Conservation (phyloP, 2,888 invertebrate species). For the Cryptus armator region DNA sequence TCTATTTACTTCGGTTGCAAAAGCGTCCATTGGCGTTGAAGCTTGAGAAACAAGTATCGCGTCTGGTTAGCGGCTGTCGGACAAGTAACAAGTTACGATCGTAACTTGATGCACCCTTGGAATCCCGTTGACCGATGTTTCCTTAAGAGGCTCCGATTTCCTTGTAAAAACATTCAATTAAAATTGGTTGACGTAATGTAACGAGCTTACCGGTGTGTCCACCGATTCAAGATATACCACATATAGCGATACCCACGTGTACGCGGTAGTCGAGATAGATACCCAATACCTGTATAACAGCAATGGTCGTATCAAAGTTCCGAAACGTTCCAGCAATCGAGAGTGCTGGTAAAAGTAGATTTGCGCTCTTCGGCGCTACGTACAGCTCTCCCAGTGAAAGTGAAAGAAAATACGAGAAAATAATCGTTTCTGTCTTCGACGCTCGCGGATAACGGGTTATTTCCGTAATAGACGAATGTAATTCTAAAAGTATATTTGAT, state of each 20-base stretch:
- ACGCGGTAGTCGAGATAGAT: background rate
- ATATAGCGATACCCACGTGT: background rate
- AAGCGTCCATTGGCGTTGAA: background rate
- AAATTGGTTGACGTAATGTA: slow-evolving; percentile 28
- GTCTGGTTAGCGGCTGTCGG: background rate
- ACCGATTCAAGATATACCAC: slow-evolving; percentile 38
- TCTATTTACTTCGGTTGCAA: background rate
- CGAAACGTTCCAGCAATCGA: slow-evolving; percentile 1
- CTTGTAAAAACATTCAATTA: slow-evolving; percentile 24
- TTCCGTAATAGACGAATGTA: slow-evolving; percentile 23
- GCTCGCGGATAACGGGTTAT: slow-evolving; percentile 27
- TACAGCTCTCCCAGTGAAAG: slow-evolving; percentile 53
- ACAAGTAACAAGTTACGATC: background rate
- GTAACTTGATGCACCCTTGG: slow-evolving; percentile 6
- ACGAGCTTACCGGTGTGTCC: background rate
- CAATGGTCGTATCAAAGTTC: slow-evolving; percentile 4
- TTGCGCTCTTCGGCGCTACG: slow-evolving; percentile 1
- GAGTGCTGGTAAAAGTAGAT: slow-evolving; percentile 41
- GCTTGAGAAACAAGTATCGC: slow-evolving; percentile 8
- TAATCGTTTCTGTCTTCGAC: slow-evolving; percentile 37
- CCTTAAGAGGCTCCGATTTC: slow-evolving; percentile 33
- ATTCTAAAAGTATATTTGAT: slow-evolving; percentile 27
- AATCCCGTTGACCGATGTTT: slow-evolving; percentile 24
- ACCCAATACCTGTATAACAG: background rate
- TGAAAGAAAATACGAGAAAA: slow-evolving; percentile 54